Conservation (phyloP, 2,113 vertebrate species). For the Ammodramus savannarum region DNA sequence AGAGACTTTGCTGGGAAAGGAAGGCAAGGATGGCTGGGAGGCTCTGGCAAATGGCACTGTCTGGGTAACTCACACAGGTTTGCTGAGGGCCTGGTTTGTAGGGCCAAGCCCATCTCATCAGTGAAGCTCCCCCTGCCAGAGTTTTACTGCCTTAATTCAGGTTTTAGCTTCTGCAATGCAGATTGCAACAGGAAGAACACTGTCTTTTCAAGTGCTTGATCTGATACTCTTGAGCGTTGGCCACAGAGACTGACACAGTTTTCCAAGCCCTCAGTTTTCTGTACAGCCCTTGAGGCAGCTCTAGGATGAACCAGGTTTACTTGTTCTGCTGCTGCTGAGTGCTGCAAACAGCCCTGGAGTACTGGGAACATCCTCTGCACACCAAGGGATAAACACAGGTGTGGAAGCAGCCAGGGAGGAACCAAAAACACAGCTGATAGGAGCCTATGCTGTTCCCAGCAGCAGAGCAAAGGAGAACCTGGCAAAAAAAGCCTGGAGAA, state of each 20-base stretch:
- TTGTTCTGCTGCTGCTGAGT: not conserved
- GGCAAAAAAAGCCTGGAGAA: not conserved
- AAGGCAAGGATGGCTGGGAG: not conserved
- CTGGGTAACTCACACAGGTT: not conserved
- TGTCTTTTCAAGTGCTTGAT: not conserved
- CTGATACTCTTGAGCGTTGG: not conserved
- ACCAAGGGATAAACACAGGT: not conserved
- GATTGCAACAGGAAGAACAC: not conserved
- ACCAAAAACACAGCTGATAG: not conserved
- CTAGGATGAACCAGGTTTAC: not conserved
- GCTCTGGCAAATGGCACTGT: not conserved
- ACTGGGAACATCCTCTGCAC: not conserved
- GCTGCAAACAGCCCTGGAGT: not conserved
- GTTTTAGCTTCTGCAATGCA: not conserved
- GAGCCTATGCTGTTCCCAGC: not conserved
- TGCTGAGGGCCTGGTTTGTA: not conserved
- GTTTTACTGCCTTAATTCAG: not conserved
- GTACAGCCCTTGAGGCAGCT: not conserved
- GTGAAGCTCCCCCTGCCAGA: not conserved
- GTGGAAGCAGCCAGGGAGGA: not conserved
- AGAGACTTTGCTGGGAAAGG: not conserved
- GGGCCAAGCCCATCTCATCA: not conserved
- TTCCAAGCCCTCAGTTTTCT: not conserved
- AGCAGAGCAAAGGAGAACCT: not conserved
- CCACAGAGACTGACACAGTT: not conserved